These are phyloP conservation scores for Dromas ardeola DNA, from an alignment of 2,113 vertebrate genomes.

Conservation along the genomic window DNA sequence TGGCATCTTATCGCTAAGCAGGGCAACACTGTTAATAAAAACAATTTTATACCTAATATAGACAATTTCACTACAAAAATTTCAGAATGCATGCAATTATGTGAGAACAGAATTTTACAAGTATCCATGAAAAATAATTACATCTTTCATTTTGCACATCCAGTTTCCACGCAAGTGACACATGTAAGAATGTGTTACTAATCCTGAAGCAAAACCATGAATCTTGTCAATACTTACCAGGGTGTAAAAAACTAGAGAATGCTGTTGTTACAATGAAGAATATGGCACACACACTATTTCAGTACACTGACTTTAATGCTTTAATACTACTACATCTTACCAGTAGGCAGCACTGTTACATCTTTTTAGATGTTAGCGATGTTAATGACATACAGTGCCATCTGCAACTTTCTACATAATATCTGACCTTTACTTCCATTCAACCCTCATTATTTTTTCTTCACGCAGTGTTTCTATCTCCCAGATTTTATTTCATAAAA, in stretches of 20 bases:
- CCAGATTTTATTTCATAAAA: slow-evolving; percentile 64
- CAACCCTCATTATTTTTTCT: slow-evolving; percentile 76
- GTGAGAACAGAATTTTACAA: neutral
- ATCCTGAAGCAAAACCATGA: neutral
- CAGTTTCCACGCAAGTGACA: neutral
- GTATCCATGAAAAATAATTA: neutral
- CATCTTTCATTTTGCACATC: neutral
- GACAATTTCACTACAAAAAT: neutral
- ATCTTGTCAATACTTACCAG: neutral
- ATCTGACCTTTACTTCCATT: slow-evolving; percentile 77
- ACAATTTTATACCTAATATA: neutral
- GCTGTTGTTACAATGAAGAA: neutral
- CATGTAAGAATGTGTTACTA: neutral
- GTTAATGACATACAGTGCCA: slow-evolving; percentile 69
- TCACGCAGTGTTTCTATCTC: slow-evolving; percentile 74
- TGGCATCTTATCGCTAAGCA: neutral
- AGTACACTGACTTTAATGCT: slow-evolving; percentile 19
- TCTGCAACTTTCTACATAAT: slow-evolving; percentile 76
- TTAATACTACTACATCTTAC: slow-evolving; percentile 72
- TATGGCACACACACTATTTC: neutral
- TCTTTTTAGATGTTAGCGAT: slow-evolving; percentile 68
- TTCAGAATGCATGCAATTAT: neutral
- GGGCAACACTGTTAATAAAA: neutral
- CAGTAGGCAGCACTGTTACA: slow-evolving; percentile 79
- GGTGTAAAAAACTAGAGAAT: neutral